Conservation (phyloP, 2,797 vertebrate genomes). For the Takifugu ocellatus region DNA sequence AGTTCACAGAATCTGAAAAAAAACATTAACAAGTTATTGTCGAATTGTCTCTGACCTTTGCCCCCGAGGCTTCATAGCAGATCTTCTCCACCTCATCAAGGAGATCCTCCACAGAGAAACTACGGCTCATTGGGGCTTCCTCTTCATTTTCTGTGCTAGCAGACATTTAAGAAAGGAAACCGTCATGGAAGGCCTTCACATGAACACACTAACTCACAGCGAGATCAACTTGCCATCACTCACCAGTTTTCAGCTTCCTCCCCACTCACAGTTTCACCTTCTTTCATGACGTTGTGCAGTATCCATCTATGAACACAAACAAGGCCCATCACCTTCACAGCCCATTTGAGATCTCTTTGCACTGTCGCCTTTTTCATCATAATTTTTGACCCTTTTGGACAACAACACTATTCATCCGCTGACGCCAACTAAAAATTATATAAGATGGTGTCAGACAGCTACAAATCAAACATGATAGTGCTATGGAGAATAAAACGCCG, state of each 20-base stretch:
- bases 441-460: conserved; percentile 39
- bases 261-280: conserved; percentile 78
- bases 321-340: not conserved
- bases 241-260: conserved; percentile 73
- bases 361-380: no score
- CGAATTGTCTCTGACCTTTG: conserved; percentile 63
- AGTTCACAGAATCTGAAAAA: not conserved
- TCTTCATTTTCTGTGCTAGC: conserved; percentile 59
- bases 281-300: conserved; percentile 82
- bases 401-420: not conserved
- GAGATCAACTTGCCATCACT: conserved; percentile 38
- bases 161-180: conserved; percentile 21
- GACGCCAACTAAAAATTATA: conserved; percentile 19
- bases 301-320: conserved; percentile 66
- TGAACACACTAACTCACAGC: not conserved
- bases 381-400: no score
- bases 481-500: not conserved
- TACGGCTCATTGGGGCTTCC: conserved; percentile 73
- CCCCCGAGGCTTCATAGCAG: conserved; percentile 71
- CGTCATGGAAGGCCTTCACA: not conserved
- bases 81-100: conserved; percentile 83
- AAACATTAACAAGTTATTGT: not conserved
- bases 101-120: conserved; percentile 81
- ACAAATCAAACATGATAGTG: no score
- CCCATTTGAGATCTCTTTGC: not conserved